Percentiles rank a stretch among this genome's conserved stretches.
phyloP scores from a whole-genome alignment of 2,113 vertebrate genomes.

The Cheilinus undulatus region DNA sequence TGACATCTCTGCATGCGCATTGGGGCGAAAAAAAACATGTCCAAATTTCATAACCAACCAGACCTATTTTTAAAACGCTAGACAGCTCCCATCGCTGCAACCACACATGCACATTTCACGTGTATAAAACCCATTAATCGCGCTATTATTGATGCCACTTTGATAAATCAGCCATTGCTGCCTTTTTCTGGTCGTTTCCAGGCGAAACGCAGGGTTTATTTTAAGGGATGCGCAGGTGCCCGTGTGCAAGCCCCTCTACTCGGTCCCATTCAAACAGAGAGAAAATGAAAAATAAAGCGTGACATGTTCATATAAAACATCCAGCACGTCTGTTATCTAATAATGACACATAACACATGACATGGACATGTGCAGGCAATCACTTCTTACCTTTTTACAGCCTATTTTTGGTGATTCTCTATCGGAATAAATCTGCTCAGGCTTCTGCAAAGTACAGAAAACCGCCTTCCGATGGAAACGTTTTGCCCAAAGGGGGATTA shows the following conservation, averaged over 20 bases:
- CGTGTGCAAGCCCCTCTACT: constrained; percentile 37
- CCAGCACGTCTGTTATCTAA: neutral
- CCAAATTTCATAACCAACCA: constrained; percentile 24
- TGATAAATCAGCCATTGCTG: neutral
- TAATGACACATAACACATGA: constrained; percentile 7
- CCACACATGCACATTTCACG: neutral
- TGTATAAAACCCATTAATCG: constrained; percentile 24
- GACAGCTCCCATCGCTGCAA: constrained; percentile 8
- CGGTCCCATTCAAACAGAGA: constrained; percentile 45
- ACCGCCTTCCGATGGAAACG: constrained; percentile 61
- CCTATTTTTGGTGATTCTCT: constrained; percentile 60
- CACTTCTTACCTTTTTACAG: constrained; percentile 78
- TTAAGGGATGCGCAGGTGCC: constrained; percentile 70
- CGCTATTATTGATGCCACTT: constrained; percentile 27
- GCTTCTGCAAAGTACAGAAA: constrained; percentile 69
- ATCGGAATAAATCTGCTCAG: constrained; percentile 68
- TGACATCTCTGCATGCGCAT: constrained; percentile 43
- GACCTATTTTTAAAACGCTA: constrained; percentile 16
- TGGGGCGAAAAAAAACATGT: constrained; percentile 17
- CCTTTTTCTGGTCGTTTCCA: constrained; percentile 35
- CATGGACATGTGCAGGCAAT: constrained; percentile 40
- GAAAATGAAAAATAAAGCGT: constrained; percentile 27
- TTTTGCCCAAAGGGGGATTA: constrained; percentile 67
- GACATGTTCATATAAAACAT: constrained; percentile 33
- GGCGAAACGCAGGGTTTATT: constrained; percentile 40